Percentiles rank a stretch among this genome's conserved stretches.
Evolutionary conservation across 53 echinoderm and acorn worm genomes (phyloP).

Genomic region (Temnopleurus reevesii): DNA sequence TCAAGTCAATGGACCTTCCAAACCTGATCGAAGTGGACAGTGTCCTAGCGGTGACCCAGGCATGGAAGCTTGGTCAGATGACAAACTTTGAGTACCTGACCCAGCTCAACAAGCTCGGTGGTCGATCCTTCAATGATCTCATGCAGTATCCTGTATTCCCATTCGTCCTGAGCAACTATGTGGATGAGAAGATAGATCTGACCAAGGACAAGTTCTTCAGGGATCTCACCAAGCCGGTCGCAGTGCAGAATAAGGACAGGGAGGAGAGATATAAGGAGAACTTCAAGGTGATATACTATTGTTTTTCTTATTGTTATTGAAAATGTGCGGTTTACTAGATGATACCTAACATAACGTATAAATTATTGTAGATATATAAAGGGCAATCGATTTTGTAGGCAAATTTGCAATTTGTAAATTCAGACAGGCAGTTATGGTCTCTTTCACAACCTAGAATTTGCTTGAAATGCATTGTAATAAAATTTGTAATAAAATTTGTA

Average conservation of each 20-base stretch:
- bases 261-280: conserved; percentile 79
- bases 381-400: too few species aligned
- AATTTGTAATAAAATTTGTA: too few species aligned
- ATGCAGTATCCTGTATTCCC: conserved; percentile 98
- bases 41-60: conserved; percentile 81
- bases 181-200: conserved; percentile 68
- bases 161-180: conserved; percentile 79
- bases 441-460: too few species aligned
- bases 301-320: too few species aligned
- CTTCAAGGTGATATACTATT: conserved; percentile 85
- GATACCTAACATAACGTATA: too few species aligned
- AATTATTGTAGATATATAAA: too few species aligned
- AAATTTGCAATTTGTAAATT: too few species aligned
- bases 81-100: conserved; percentile 98
- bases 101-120: conserved; percentile 88
- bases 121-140: conserved; percentile 96
- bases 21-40: conserved; percentile 84
- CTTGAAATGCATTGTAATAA: too few species aligned
- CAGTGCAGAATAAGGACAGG: conserved; percentile 84
- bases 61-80: conserved; percentile 88
- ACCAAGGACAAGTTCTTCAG: conserved; percentile 61
- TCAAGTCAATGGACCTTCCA: conserved; percentile 79
- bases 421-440: too few species aligned
- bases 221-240: conserved; percentile 90
- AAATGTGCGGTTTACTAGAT: too few species aligned